Percentiles rank a stretch among this genome's conserved stretches.
These are phyloP conservation scores for Stegodyphus mimosarum DNA, from an alignment of 1,140 invertebrate genomes.

Conservation along the genomic window DNA sequence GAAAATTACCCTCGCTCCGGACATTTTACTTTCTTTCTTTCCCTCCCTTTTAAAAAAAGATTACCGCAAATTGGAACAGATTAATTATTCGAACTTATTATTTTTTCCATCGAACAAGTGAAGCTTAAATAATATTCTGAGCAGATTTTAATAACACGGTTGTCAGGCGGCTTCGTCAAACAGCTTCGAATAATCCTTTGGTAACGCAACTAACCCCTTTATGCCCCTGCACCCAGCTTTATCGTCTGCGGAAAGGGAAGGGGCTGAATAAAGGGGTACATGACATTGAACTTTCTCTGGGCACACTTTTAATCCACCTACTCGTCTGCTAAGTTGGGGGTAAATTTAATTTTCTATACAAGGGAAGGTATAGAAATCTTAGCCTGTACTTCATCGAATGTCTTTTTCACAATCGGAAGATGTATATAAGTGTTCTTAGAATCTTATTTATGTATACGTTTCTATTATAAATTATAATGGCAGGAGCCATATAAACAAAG, in stretches of 20 bases:
- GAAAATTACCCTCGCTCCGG: too few species aligned
- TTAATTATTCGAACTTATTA: conserved; percentile 3
- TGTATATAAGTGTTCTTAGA: too few species aligned
- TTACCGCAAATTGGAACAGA: not conserved
- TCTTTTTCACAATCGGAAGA: too few species aligned
- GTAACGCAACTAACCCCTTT: conserved; percentile 20
- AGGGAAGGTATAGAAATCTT: too few species aligned
- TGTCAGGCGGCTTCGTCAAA: conserved; percentile 12
- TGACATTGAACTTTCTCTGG: not conserved
- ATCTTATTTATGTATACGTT: too few species aligned
- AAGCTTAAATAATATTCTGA: not conserved
- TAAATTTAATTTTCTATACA: too few species aligned
- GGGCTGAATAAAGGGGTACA: not conserved
- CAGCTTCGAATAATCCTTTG: conserved; percentile 9
- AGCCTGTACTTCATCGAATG: too few species aligned
- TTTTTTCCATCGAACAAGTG: not conserved
- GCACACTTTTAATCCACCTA: too few species aligned
- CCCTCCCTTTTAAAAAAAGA: not conserved
- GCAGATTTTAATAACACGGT: conserved; percentile 22
- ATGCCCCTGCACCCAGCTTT: not conserved
- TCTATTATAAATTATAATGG: too few species aligned
- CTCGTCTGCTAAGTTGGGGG: too few species aligned
- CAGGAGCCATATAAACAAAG: too few species aligned
- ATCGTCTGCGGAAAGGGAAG: not conserved
- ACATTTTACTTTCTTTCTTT: too few species aligned